A percentile compares a stretch with the other conserved stretches of the same genome.
Evolutionary conservation across 2,797 vertebrate genomes (phyloP).

Genomic region (Synaphobranchus kaupii): DNA sequence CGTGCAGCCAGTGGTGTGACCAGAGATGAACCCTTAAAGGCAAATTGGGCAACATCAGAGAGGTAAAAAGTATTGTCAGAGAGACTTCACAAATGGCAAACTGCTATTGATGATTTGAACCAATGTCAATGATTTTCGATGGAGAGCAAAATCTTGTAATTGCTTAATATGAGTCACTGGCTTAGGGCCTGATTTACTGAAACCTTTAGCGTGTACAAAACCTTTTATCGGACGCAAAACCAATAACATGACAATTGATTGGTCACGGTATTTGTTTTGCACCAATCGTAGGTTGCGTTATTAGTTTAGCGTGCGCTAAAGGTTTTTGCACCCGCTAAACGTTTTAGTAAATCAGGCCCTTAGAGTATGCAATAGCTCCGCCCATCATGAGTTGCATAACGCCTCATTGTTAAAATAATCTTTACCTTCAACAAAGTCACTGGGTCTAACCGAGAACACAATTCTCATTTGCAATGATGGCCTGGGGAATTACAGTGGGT

Average conservation of each 20-base stretch:
- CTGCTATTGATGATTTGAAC: background rate
- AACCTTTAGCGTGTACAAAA: too few species aligned
- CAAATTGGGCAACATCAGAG: background rate
- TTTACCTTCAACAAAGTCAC: background rate
- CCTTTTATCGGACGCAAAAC: too few species aligned
- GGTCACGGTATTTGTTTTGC: too few species aligned
- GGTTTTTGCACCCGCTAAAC: too few species aligned
- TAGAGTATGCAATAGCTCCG: background rate
- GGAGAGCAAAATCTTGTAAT: background rate
- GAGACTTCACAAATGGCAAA: background rate
- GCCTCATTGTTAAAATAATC: background rate
- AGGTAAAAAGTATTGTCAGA: background rate
- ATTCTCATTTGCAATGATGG: too few species aligned
- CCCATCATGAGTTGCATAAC: background rate
- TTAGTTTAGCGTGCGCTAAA: too few species aligned
- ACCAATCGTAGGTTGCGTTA: too few species aligned
- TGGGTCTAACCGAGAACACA: background rate
- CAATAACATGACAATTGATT: too few species aligned
- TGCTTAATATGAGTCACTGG: background rate
- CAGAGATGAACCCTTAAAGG: background rate
- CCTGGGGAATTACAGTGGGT: too few species aligned
- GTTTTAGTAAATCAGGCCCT: too few species aligned
- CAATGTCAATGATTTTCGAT: background rate
- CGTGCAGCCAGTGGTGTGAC: background rate
- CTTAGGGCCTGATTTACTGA: background rate